Conservation (phyloP, 2,113 vertebrate genomes). For the Thalassarche chlororhynchos region DNA sequence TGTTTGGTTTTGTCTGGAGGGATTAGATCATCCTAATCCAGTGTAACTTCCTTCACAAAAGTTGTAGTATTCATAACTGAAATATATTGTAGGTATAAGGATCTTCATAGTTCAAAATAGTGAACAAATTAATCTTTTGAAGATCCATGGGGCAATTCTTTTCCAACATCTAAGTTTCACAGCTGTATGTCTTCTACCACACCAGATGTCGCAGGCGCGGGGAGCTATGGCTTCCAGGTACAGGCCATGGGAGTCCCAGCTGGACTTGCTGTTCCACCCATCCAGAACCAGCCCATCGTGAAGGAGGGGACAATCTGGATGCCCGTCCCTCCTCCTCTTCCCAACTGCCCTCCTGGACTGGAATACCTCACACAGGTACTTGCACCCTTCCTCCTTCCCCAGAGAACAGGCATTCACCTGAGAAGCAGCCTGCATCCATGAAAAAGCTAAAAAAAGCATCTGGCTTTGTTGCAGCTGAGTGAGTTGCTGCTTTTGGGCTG, state of each 20-base stretch:
- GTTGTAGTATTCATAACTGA: background rate
- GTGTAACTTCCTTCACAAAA: background rate
- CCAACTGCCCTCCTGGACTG: slow-evolving; percentile 75
- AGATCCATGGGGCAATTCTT: background rate
- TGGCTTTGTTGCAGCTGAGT: background rate
- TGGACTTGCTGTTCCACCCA: background rate
- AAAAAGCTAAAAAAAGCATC: background rate
- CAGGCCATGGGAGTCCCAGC: background rate
- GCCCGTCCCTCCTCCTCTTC: slow-evolving; percentile 41
- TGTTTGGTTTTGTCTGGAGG: background rate
- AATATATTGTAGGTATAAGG: background rate
- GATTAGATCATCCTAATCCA: background rate
- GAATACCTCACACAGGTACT: slow-evolving; percentile 80
- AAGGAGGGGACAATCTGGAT: slow-evolving; percentile 43
- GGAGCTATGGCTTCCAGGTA: background rate
- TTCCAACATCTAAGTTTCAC: background rate
- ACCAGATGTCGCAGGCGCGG: background rate
- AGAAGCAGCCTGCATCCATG: background rate
- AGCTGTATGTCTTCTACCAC: background rate
- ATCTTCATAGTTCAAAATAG: background rate
- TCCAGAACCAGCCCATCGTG: slow-evolving; percentile 30
- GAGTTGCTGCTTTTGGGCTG: background rate
- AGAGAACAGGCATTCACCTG: background rate
- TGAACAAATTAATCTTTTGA: background rate
- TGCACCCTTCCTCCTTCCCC: background rate